These are phyloP conservation scores for Amniataba percoides DNA, from an alignment of 2,797 vertebrate genomes.

Conservation along the genomic window DNA sequence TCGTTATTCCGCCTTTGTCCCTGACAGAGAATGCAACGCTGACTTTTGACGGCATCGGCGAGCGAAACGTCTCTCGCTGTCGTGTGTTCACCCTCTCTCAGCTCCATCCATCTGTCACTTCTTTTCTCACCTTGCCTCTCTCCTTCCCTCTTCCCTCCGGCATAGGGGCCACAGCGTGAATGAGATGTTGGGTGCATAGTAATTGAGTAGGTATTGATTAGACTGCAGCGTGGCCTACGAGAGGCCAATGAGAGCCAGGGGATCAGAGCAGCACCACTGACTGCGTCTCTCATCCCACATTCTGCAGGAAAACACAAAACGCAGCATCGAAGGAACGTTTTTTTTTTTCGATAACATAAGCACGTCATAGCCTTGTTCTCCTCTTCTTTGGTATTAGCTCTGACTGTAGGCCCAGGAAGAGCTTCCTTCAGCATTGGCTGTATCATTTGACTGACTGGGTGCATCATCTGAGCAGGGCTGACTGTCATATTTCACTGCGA, in stretches of 20 bases:
- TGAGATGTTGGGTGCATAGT: slow-evolving; percentile 85
- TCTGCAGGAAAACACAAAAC: slow-evolving; percentile 66
- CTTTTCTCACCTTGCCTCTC: slow-evolving; percentile 64
- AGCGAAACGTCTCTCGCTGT: slow-evolving; percentile 53
- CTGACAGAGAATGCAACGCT: slow-evolving; percentile 47
- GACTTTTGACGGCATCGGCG: slow-evolving; percentile 32
- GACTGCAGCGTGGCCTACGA: slow-evolving; percentile 84
- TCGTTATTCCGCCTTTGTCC: slow-evolving; percentile 65
- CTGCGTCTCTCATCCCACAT: slow-evolving; percentile 66
- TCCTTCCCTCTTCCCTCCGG: slow-evolving; percentile 56
- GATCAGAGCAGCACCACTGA: slow-evolving; percentile 68
- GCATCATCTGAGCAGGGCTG: slow-evolving; percentile 60
- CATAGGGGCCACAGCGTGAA: slow-evolving; percentile 73
- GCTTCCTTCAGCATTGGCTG: slow-evolving; percentile 48
- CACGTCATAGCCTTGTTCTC: slow-evolving; percentile 20
- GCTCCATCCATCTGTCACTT: slow-evolving; percentile 59
- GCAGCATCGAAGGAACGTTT: slow-evolving; percentile 31
- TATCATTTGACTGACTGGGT: slow-evolving; percentile 63
- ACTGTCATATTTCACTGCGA: slow-evolving; percentile 74
- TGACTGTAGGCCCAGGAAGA: slow-evolving; percentile 34
- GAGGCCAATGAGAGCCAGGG: slow-evolving; percentile 72
- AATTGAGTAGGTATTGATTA: slow-evolving; percentile 87
- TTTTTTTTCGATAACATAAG: slow-evolving; percentile 39
- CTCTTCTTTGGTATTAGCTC: slow-evolving; percentile 35
- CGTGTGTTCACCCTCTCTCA: slow-evolving; percentile 49